Evolutionary conservation across 30 jellyfish, hydroid and myxozoan species (phyloP).

Genomic region (Aurelia sp.): DNA sequence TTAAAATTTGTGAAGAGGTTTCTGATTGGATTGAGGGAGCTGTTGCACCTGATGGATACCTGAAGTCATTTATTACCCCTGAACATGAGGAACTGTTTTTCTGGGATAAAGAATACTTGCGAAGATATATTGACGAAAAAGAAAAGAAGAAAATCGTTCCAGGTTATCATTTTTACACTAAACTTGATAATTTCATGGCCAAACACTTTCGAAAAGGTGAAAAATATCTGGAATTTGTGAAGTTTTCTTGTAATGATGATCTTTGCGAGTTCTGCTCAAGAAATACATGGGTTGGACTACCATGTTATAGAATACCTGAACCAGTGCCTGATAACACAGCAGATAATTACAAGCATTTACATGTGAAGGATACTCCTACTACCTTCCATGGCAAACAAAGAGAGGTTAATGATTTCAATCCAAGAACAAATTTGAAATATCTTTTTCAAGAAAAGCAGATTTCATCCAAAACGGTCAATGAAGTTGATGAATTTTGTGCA

Average conservation of each 20-base stretch:
- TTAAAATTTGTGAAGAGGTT: constrained; percentile 44
- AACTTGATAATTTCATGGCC: not conserved
- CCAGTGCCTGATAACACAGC: constrained; percentile 43
- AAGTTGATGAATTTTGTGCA: too few species aligned
- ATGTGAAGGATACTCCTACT: constrained; percentile 15
- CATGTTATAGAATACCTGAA: constrained; percentile 26
- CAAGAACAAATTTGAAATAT: constrained; percentile 10
- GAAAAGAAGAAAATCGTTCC: constrained; percentile 13
- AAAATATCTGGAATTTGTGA: not conserved
- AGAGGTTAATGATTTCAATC: constrained; percentile 48
- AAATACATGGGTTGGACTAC: constrained; percentile 42
- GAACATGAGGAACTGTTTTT: constrained; percentile 20
- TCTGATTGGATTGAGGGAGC: constrained; percentile 33
- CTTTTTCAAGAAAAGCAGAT: too few species aligned
- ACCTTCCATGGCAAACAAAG: constrained; percentile 17
- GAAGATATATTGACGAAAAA: not conserved
- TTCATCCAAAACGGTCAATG: too few species aligned
- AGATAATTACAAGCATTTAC: constrained; percentile 16
- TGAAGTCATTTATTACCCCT: constrained; percentile 17
- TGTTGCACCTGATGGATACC: constrained; percentile 43
- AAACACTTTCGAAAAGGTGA: constrained; percentile 3
- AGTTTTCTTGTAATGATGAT: not conserved
- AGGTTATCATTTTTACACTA: constrained; percentile 11
- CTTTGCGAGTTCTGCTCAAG: constrained; percentile 9
- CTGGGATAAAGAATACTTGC: constrained; percentile 16